Conservation (phyloP, 1,140 invertebrate species). For the Drusus annulatus region DNA sequence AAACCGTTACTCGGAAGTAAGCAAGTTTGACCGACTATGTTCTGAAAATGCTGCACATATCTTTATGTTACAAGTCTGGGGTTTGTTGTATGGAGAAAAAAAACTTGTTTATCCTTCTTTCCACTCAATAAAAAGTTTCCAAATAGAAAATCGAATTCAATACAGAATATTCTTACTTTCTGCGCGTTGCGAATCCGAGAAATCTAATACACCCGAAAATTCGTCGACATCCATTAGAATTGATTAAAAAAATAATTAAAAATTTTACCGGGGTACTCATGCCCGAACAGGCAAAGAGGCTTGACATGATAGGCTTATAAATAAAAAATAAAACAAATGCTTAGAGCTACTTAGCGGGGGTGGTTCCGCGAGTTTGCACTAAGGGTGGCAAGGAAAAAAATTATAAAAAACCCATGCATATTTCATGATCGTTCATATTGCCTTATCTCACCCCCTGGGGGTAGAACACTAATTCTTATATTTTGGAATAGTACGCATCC, state of each 20-base stretch:
- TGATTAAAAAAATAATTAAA: constrained; percentile 60
- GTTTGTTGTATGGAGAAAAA: too few species aligned
- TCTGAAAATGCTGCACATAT: too few species aligned
- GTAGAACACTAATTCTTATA: constrained; percentile 57
- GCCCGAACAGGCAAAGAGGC: constrained; percentile 55
- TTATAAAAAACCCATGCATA: constrained; percentile 58
- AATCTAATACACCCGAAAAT: constrained; percentile 48
- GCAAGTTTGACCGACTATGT: too few species aligned
- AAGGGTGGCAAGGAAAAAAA: constrained; percentile 49
- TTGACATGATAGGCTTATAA: constrained; percentile 57
- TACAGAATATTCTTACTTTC: constrained; percentile 4
- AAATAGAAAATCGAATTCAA: too few species aligned
- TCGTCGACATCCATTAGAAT: constrained; percentile 56
- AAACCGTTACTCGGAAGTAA: too few species aligned
- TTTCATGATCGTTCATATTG: constrained; percentile 59
- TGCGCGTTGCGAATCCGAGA: not conserved
- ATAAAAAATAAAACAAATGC: constrained; percentile 58
- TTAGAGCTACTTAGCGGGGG: constrained; percentile 55
- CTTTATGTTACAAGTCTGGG: too few species aligned
- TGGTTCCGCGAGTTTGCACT: not conserved
- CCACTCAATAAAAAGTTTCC: too few species aligned
- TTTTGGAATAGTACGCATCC: constrained; percentile 48
- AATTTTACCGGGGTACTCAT: constrained; percentile 45
- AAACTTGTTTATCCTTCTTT: too few species aligned
- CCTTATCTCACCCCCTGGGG: constrained; percentile 53